Evolutionary conservation across 2,888 invertebrate species (phyloP).

Genomic region (Lacanobia oleracea): DNA sequence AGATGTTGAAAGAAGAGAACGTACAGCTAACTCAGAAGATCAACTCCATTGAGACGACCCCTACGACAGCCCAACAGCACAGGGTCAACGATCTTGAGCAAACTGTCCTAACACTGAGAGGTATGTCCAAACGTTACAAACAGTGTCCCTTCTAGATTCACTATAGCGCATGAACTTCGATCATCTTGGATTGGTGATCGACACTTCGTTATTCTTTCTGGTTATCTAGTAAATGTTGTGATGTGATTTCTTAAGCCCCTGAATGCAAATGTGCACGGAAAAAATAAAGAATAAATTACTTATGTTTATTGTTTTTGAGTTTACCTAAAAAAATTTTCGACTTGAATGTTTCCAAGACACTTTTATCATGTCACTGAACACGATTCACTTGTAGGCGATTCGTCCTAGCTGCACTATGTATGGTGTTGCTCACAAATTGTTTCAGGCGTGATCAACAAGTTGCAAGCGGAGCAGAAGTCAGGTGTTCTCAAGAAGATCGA

Average conservation of each 20-base stretch:
- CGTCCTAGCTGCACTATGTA: slow-evolving; percentile 43
- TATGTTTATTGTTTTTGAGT: too few species aligned
- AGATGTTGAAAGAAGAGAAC: slow-evolving; percentile 91
- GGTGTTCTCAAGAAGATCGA: slow-evolving; percentile 75
- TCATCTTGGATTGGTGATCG: neutral
- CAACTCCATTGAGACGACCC: slow-evolving; percentile 75
- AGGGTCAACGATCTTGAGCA: slow-evolving; percentile 87
- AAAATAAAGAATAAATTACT: neutral
- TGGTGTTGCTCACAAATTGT: slow-evolving; percentile 37
- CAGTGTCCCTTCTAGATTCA: neutral
- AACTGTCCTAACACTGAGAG: slow-evolving; percentile 87
- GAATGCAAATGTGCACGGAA: neutral
- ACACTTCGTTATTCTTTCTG: neutral
- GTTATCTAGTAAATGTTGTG: neutral
- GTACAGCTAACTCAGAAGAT: slow-evolving; percentile 85
- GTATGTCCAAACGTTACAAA: slow-evolving; percentile 64
- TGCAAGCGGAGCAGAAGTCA: slow-evolving; percentile 83
- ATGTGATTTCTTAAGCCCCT: neutral
- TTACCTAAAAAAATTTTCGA: neutral
- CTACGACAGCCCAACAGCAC: slow-evolving; percentile 77
- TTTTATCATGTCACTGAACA: slow-evolving; percentile 20
- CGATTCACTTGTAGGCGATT: slow-evolving; percentile 1
- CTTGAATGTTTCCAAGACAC: neutral
- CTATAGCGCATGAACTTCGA: neutral
- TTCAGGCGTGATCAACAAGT: slow-evolving; percentile 85